Evolutionary conservation across 2,888 invertebrate genomes (phyloP).

Genomic region (Drosophila dives): DNA sequence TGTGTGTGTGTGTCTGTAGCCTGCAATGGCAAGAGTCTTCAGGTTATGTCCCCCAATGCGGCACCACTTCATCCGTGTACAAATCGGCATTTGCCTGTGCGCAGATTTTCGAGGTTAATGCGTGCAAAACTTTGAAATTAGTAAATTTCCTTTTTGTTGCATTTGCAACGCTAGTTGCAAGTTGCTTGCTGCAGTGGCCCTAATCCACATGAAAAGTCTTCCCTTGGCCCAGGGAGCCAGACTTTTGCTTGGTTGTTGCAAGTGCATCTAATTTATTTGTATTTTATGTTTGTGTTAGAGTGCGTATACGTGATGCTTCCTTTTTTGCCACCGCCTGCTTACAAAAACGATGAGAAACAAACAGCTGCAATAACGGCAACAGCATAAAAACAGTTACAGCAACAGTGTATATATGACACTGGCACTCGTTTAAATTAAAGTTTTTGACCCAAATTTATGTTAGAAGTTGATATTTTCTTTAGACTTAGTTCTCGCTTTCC

Average conservation of each 20-base stretch:
- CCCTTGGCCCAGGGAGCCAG: not conserved
- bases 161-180: conserved; percentile 44
- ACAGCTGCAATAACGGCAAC: conserved; percentile 34
- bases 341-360: conserved; percentile 28
- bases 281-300: conserved; percentile 73
- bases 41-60: conserved; percentile 38
- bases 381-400: conserved; percentile 16
- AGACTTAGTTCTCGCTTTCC: conserved; percentile 37
- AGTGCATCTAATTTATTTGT: conserved; percentile 81
- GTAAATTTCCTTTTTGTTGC: conserved; percentile 76
- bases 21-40: conserved; percentile 58
- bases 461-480: conserved; percentile 77
- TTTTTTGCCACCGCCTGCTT: conserved; percentile 30
- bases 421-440: conserved; percentile 78
- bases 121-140: conserved; percentile 79
- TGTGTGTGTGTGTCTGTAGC: conserved; percentile 26
- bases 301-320: conserved; percentile 73
- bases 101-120: conserved; percentile 80
- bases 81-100: conserved; percentile 70
- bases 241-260: conserved; percentile 35
- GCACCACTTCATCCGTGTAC: conserved; percentile 28
- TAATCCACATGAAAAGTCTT: not conserved
- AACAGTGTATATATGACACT: conserved; percentile 61
- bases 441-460: conserved; percentile 80
- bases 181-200: conserved; percentile 1